Evolutionary conservation across 2,888 invertebrate species (phyloP), one percentile per base, ranked within the genome.

Genomic region (Merodon equestris): DNA sequence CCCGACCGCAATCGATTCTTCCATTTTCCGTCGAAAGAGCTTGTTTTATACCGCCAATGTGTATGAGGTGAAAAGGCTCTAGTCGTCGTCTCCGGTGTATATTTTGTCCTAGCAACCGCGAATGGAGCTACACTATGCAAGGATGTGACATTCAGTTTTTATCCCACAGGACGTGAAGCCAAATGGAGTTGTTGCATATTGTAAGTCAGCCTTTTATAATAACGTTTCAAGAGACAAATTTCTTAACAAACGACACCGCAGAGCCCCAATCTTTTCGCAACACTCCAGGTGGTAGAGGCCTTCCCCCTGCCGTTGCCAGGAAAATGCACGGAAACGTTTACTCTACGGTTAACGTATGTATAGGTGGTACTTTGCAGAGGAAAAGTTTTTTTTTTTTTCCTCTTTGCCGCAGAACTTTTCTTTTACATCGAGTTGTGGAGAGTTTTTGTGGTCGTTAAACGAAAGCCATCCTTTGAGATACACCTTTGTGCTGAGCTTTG

Each of bases 211-310:
- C 47, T 64, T 64, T 66, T 66, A 73, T 73, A 73, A 73, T 73
- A 53, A 66, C 54, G 66, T 73, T 73, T 58, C 58, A 58, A 66
- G 54, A 73, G 73, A 58, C 73, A 73, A 73, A 73, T 73, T 58
- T 66, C 58, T 60, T 58, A 73, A 73, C 73, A 73, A 73, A 73
- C 73, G 42, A 58, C 66, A 73, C 58, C 57, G 14, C 48, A 70
- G 27, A 27, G 48, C 48, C 18, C 12, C 36, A 27, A 51, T 50
- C 50, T 51, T 51, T 42, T 42, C 15, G 40, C n/a, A 2, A 27
- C 27, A 27, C 27, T 4, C 53, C 47, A 53, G 45, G 44, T 47
- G 47, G 17, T 40, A 40, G 1, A 12, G 38, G 14, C 4, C 9
- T 14, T 27, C 27, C 27, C 7, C 27, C 15, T 34, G 34, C 42